Evolutionary conservation across 2,113 vertebrate species (phyloP).

Genomic region (Gobius niger): DNA sequence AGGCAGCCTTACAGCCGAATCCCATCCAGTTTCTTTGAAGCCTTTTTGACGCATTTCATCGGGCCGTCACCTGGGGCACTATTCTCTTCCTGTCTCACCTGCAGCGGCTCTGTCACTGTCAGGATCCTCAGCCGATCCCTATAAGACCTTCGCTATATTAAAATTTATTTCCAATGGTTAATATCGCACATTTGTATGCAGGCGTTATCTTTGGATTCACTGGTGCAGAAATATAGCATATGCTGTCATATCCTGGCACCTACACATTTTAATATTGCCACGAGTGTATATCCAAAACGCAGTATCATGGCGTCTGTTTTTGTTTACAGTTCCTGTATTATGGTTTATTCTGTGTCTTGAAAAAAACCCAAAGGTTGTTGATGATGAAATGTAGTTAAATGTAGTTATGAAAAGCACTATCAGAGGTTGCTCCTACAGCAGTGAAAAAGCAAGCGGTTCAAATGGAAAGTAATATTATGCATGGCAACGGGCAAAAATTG

Average conservation of each 20-base stretch:
- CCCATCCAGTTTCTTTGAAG: constrained; percentile 36
- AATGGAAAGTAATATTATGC: too few species aligned
- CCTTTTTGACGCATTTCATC: constrained; percentile 42
- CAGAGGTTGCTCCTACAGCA: too few species aligned
- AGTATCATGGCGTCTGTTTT: too few species aligned
- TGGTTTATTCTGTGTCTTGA: too few species aligned
- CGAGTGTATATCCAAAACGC: too few species aligned
- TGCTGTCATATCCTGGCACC: neutral
- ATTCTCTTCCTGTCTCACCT: constrained; percentile 21
- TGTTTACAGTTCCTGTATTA: too few species aligned
- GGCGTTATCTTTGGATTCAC: neutral
- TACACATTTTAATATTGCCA: too few species aligned
- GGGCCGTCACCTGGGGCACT: constrained; percentile 24
- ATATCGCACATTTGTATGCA: constrained; percentile 2
- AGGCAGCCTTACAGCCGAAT: constrained; percentile 18
- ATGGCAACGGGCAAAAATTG: too few species aligned
- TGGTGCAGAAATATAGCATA: neutral
- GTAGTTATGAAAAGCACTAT: too few species aligned
- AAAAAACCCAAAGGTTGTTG: too few species aligned
- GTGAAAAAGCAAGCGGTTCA: too few species aligned
- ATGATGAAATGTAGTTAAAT: too few species aligned
- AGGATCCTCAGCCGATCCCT: constrained; percentile 22
- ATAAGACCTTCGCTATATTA: constrained; percentile 3
- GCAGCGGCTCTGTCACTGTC: constrained; percentile 41
- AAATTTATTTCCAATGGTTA: neutral